phyloP scores from a whole-genome alignment of 2,888 invertebrate genomes.

The Philopedon plagiatum region DNA sequence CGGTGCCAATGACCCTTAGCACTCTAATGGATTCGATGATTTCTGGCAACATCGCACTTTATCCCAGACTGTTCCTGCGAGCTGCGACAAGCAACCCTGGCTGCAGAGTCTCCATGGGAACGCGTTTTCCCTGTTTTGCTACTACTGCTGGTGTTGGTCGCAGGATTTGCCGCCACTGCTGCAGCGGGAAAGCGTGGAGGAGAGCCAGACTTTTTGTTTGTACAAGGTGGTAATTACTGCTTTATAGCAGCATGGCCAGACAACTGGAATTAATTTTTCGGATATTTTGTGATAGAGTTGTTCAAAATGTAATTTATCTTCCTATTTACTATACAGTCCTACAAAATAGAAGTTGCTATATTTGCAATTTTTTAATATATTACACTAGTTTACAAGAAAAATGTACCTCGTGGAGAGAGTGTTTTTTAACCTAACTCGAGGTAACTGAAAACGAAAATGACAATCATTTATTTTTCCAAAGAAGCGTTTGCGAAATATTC shows the following conservation, averaged over 20 bases:
- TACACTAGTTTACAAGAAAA: no score
- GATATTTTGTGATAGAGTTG: background rate
- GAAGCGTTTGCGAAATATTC: no score
- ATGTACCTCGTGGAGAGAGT: no score
- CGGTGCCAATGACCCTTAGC: slow-evolving; percentile 8
- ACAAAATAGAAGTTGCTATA: no score
- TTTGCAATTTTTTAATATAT: no score
- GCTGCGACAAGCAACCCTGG: slow-evolving; percentile 61
- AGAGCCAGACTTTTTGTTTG: slow-evolving; percentile 14
- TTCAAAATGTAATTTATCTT: no score
- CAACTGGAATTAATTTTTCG: background rate
- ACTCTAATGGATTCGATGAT: slow-evolving; percentile 12
- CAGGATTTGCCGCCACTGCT: slow-evolving; percentile 24
- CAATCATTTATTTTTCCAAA: no score
- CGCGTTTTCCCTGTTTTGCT: slow-evolving; percentile 58
- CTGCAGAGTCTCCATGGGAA: slow-evolving; percentile 67
- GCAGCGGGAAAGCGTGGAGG: slow-evolving; percentile 19
- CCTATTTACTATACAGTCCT: no score
- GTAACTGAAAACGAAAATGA: no score
- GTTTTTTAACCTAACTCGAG: no score
- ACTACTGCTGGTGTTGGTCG: slow-evolving; percentile 30
- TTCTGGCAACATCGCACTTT: slow-evolving; percentile 36
- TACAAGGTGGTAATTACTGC: slow-evolving; percentile 32
- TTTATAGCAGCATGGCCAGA: background rate
- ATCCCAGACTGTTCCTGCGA: slow-evolving; percentile 51